These are phyloP conservation scores for Limnephilus auricula DNA, from an alignment of 2,888 invertebrate species.

Conservation along the genomic window DNA sequence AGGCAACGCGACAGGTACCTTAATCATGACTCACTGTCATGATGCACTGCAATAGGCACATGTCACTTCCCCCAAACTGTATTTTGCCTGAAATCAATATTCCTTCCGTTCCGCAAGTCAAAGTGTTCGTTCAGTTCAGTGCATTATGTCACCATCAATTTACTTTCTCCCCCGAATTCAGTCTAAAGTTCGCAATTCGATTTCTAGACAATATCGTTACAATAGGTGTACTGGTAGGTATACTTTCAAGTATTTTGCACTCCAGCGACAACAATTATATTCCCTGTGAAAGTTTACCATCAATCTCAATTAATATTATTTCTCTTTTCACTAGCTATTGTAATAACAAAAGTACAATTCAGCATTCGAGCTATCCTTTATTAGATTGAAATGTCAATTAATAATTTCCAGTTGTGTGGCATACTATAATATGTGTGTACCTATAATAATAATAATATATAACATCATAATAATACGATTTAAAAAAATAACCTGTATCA, in stretches of 20 bases:
- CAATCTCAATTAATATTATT: neutral
- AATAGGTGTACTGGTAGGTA: neutral
- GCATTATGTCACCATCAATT: neutral
- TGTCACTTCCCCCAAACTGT: neutral
- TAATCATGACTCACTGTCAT: too few relatives aligned
- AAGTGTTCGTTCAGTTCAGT: neutral
- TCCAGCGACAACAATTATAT: neutral
- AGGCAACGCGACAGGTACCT: neutral
- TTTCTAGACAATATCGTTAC: neutral
- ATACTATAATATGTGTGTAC: neutral
- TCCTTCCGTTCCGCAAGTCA: neutral
- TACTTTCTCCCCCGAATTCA: neutral
- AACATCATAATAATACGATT: neutral
- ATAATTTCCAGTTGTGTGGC: neutral
- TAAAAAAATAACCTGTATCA: slow-evolving; percentile 9
- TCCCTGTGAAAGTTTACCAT: neutral
- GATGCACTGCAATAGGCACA: neutral
- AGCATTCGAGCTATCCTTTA: neutral
- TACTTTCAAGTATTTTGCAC: neutral
- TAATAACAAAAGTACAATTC: neutral
- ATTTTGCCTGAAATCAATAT: neutral
- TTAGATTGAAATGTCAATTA: neutral
- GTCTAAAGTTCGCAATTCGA: neutral
- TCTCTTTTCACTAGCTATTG: too few relatives aligned
- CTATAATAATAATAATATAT: neutral